These are phyloP conservation scores for Phoxinus dragarum DNA, from an alignment of 2,797 vertebrate genomes.

Conservation along the genomic window DNA sequence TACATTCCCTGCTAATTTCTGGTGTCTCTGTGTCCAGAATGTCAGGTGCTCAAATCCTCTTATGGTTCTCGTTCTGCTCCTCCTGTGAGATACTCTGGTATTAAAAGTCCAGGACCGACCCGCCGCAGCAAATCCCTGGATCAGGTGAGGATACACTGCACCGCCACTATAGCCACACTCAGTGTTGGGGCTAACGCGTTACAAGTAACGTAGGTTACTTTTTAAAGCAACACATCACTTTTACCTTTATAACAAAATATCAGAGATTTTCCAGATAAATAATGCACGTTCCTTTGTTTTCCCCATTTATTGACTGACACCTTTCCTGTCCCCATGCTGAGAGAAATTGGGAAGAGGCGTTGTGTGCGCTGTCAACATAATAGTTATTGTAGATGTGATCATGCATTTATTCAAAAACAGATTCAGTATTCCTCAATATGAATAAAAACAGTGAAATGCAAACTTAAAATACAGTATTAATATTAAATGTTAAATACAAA, in stretches of 20 bases:
- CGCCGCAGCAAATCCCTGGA: conserved; percentile 93
- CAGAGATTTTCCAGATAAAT: not conserved
- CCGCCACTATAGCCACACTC: not conserved
- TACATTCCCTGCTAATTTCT: not conserved
- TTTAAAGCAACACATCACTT: not conserved
- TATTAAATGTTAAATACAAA: not conserved
- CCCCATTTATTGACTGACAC: not conserved
- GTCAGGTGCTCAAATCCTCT: conserved; percentile 88
- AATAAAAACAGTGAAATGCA: not conserved
- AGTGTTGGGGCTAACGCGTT: not conserved
- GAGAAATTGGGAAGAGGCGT: not conserved
- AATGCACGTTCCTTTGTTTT: not conserved
- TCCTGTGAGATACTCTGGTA: conserved; percentile 74
- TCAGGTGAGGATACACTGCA: conserved; percentile 77
- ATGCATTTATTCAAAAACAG: not conserved
- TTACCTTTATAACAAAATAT: not conserved
- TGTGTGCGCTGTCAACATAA: not conserved
- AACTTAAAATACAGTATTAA: not conserved
- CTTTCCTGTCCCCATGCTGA: not conserved
- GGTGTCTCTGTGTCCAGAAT: conserved; percentile 78
- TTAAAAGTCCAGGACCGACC: conserved; percentile 86
- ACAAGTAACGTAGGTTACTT: not conserved
- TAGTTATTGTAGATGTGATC: not conserved
- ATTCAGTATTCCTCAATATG: not conserved
- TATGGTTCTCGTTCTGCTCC: conserved; percentile 82